Conservation (phyloP, 2,888 invertebrate genomes). For the Drosophila kokeensis region DNA sequence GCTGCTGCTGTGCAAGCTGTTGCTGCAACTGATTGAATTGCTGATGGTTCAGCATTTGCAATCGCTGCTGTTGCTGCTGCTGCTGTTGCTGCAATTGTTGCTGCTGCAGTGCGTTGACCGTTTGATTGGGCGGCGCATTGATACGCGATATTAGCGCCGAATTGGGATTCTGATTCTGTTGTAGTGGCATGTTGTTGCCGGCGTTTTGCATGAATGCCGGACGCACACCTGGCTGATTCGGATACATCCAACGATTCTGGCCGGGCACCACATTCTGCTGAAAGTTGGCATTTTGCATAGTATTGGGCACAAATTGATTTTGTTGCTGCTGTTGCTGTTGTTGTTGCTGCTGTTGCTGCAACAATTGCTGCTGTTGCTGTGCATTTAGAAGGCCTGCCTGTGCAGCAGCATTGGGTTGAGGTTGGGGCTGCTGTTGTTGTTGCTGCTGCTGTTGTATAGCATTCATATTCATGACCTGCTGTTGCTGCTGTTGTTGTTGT, state of each 20-base stretch:
- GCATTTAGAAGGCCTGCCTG: slow-evolving; percentile 58
- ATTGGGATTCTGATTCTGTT: slow-evolving; percentile 84
- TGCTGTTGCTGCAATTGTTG: slow-evolving; percentile 69
- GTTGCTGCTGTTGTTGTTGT: slow-evolving; percentile 64
- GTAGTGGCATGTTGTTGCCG: slow-evolving; percentile 57
- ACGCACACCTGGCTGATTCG: slow-evolving; percentile 74
- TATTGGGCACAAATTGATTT: slow-evolving; percentile 71
- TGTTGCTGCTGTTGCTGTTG: slow-evolving; percentile 69
- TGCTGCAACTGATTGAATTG: slow-evolving; percentile 82
- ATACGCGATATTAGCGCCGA: slow-evolving; percentile 88
- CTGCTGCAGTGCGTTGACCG: slow-evolving; percentile 82
- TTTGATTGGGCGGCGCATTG: slow-evolving; percentile 86
- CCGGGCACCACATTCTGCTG: slow-evolving; percentile 77
- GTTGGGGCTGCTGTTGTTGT: slow-evolving; percentile 54
- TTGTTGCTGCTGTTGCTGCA: slow-evolving; percentile 66
- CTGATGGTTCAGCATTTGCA: slow-evolving; percentile 83
- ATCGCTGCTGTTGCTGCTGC: slow-evolving; percentile 75
- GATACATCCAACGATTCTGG: slow-evolving; percentile 82
- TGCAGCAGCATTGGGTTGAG: slow-evolving; percentile 46
- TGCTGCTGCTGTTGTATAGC: slow-evolving; percentile 55
- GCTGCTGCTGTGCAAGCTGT: slow-evolving; percentile 56
- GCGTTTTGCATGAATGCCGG: slow-evolving; percentile 71
- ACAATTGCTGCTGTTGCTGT: slow-evolving; percentile 70
- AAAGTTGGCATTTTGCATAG: slow-evolving; percentile 82
- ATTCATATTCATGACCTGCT: slow-evolving; percentile 82